Percentiles rank a stretch among this genome's conserved stretches.
phyloP scores from a whole-genome alignment of 2,113 vertebrate genomes.

The Plestiodon gilberti region DNA sequence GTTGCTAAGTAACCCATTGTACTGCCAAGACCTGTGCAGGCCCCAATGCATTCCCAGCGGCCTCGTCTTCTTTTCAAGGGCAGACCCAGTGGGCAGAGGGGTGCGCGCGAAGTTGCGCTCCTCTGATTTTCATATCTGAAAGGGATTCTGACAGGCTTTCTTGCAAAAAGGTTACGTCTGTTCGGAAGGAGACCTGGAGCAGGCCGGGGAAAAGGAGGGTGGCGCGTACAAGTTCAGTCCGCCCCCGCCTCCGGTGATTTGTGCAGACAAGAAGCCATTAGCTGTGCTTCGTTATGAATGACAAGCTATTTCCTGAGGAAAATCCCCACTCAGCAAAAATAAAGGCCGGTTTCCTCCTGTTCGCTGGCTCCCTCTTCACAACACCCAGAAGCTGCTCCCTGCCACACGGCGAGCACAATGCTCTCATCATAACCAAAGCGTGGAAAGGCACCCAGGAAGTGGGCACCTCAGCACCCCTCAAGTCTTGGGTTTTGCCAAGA shows the following conservation, averaged over 20 bases:
- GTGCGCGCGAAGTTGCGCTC: conserved; percentile 52
- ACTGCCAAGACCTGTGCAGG: not conserved
- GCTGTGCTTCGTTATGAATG: conserved; percentile 45
- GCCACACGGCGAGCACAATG: fast-evolving
- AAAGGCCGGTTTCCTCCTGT: conserved; percentile 18
- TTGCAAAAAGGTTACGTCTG: conserved; percentile 65
- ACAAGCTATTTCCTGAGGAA: conserved; percentile 46
- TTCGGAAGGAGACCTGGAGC: conserved; percentile 49
- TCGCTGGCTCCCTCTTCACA: not conserved
- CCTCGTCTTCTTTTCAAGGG: conserved; percentile 21
- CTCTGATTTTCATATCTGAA: conserved; percentile 51
- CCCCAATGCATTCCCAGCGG: not conserved
- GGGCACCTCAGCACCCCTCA: no score
- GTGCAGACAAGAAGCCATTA: conserved; percentile 64
- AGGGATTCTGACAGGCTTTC: conserved; percentile 62
- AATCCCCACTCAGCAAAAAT: conserved; percentile 5
- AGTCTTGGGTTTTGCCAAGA: no score
- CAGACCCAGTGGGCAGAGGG: conserved; percentile 46
- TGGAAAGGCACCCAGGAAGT: no score
- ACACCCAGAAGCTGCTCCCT: not conserved
- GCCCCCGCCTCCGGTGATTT: conserved; percentile 32
- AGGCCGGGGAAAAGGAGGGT: conserved; percentile 46
- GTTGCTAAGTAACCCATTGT: not conserved
- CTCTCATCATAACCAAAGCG: no score
- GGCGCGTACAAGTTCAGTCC: not conserved